These are phyloP conservation scores for Piliocolobus tephrosceles DNA, from an alignment of 2,113 vertebrate species.

Conservation along the genomic window DNA sequence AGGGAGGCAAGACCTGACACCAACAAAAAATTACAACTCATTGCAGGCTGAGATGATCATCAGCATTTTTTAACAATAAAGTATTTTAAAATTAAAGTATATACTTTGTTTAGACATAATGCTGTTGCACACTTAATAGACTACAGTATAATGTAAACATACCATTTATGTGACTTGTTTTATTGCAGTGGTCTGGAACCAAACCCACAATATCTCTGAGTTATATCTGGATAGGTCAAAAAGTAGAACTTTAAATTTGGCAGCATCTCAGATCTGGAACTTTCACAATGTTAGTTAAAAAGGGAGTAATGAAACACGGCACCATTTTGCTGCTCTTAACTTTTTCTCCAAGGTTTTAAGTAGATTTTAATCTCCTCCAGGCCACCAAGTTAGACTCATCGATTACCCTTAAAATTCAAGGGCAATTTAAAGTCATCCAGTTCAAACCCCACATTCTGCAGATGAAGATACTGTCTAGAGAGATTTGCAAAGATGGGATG, in stretches of 20 bases:
- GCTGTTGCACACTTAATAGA: neutral
- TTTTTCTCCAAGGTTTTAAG: neutral
- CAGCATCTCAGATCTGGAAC: neutral
- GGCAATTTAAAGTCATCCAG: neutral
- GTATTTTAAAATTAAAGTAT: neutral
- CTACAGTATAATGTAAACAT: neutral
- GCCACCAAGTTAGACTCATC: neutral
- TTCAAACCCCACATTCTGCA: neutral
- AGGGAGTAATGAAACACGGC: neutral
- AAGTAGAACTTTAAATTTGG: neutral
- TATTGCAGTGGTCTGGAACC: neutral
- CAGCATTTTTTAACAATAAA: neutral
- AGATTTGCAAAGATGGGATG: neutral
- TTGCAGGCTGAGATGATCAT: neutral
- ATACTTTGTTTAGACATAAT: neutral
- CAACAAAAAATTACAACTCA: neutral
- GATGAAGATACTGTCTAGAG: neutral
- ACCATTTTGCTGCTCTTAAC: constrained; percentile 14
- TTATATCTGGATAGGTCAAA: neutral
- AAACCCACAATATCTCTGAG: neutral
- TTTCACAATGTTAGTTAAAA: constrained; percentile 47
- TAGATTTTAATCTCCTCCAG: constrained; percentile 28
- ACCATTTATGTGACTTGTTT: neutral
- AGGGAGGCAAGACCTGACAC: neutral
- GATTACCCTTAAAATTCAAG: neutral